Percentiles rank a stretch among this genome's conserved stretches.
Conservation (phyloP, 2,888 invertebrate species). For the Proisotoma minuta region DNA sequence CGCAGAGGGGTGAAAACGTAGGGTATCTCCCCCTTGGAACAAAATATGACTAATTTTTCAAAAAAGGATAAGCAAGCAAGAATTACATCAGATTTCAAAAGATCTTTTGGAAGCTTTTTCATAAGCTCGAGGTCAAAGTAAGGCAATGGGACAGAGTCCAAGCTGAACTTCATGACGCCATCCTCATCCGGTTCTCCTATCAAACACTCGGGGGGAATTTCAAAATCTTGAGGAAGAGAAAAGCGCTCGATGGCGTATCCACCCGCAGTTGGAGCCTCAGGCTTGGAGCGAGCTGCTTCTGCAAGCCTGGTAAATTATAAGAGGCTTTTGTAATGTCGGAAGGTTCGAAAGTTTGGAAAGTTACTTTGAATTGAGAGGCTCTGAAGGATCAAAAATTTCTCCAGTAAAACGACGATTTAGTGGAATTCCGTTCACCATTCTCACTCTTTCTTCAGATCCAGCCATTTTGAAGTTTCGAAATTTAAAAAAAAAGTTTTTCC, state of each 20-base stretch:
- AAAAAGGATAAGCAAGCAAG: neutral
- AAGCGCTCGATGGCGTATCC: neutral
- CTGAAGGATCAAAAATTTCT: neutral
- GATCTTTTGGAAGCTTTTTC: neutral
- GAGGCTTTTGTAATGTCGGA: too few relatives aligned
- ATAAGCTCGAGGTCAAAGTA: neutral
- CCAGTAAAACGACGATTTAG: neutral
- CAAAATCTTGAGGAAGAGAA: neutral
- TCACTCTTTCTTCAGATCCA: too few relatives aligned
- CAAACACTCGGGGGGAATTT: neutral
- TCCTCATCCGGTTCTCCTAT: neutral
- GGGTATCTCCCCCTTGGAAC: neutral
- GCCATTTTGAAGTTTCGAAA: too few relatives aligned
- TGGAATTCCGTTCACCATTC: too few relatives aligned
- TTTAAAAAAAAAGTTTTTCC: too few relatives aligned
- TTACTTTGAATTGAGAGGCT: neutral
- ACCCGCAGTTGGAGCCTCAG: neutral
- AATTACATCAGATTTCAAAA: neutral
- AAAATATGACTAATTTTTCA: neutral
- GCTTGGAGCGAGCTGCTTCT: neutral
- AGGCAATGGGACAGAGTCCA: neutral
- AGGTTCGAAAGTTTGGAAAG: too few relatives aligned
- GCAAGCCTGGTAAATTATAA: neutral
- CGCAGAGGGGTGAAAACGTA: neutral
- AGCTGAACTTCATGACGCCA: neutral